Conservation (phyloP, 2,797 vertebrate species). For the Garrulus glandarius region DNA sequence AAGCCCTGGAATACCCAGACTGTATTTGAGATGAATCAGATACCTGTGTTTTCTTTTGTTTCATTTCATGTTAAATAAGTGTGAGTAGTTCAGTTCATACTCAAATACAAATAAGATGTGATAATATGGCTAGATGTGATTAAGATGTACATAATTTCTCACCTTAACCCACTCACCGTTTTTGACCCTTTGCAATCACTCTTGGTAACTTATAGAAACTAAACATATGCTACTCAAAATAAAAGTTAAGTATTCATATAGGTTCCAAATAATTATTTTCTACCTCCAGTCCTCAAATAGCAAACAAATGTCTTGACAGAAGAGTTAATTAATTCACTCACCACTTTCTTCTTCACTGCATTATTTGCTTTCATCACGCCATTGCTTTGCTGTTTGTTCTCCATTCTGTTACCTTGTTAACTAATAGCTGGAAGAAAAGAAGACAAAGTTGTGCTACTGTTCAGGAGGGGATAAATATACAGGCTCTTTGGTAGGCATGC, state of each 20-base stretch:
- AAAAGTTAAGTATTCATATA: neutral
- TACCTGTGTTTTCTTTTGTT: neutral
- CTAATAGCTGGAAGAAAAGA: neutral
- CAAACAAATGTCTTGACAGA: neutral
- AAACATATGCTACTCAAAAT: neutral
- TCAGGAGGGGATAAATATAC: neutral
- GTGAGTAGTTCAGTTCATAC: neutral
- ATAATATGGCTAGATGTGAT: neutral
- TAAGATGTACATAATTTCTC: neutral
- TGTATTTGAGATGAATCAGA: neutral
- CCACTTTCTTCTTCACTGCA: constrained; percentile 19
- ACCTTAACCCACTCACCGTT: neutral
- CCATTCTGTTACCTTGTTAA: neutral
- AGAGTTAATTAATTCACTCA: constrained; percentile 22
- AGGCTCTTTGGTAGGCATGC: rapidly evolving
- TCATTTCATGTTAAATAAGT: neutral
- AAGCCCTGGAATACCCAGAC: neutral
- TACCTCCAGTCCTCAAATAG: neutral
- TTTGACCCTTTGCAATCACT: neutral
- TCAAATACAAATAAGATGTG: neutral
- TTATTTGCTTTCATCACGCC: neutral
- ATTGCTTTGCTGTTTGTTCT: neutral
- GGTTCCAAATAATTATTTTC: neutral
- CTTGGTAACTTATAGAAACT: neutral
- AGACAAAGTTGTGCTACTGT: neutral